phyloP scores from a whole-genome alignment of 2,113 vertebrate species.

The Myocastor coypus region DNA sequence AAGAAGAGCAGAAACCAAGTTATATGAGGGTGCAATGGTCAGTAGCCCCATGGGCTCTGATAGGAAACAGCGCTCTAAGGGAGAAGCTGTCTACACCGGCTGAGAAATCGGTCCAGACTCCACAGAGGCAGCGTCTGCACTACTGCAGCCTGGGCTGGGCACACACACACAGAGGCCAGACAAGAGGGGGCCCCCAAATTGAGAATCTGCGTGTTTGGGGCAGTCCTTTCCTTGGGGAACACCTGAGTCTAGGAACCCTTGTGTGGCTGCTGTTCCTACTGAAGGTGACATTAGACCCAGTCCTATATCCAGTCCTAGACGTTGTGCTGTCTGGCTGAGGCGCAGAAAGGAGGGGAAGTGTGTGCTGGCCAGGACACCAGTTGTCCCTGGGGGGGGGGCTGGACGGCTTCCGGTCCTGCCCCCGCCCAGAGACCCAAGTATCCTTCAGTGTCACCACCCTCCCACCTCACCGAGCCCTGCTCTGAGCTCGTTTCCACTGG shows the following conservation, averaged over 20 bases:
- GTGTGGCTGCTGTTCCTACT: fast-evolving
- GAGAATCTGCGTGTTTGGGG: background rate
- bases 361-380: background rate
- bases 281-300: background rate
- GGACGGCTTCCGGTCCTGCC: background rate
- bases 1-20: conserved; percentile 75
- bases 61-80: background rate
- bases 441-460: fast-evolving
- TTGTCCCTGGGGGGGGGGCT: background rate
- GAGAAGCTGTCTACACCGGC: background rate
- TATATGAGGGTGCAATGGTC: background rate
- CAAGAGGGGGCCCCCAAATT: background rate
- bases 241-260: background rate
- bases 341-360: fast-evolving
- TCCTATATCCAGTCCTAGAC: background rate
- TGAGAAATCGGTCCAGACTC: background rate
- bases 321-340: background rate
- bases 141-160: background rate
- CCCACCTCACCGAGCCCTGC: background rate
- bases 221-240: background rate
- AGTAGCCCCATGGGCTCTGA: fast-evolving
- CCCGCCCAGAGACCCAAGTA: fast-evolving
- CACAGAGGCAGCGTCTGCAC: background rate
- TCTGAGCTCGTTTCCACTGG: background rate
- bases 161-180: fast-evolving